These are phyloP conservation scores for Cladopsammia gracilis DNA, from an alignment of 64 coral and sea anemone genomes.

Conservation along the genomic window DNA sequence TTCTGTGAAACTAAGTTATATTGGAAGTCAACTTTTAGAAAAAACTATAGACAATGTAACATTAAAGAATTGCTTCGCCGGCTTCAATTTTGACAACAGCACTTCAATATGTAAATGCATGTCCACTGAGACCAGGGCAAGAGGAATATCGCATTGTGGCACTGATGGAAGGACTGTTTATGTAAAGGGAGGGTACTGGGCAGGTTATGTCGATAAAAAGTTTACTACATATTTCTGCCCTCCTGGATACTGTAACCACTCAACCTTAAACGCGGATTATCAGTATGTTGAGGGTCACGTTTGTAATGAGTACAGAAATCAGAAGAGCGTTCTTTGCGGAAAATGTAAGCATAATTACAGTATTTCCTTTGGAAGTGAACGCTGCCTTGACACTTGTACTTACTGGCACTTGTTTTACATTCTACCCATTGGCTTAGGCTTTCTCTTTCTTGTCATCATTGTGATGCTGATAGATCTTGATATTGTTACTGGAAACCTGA, in stretches of 20 bases:
- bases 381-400: conserved; percentile 39
- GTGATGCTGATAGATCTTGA: conserved; percentile 71
- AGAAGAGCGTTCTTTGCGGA: conserved; percentile 68
- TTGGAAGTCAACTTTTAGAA: conserved; percentile 1
- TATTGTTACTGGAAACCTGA: conserved; percentile 79
- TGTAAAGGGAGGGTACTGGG: conserved; percentile 86
- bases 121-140: neutral
- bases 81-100: conserved; percentile 26
- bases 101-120: conserved; percentile 39
- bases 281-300: conserved; percentile 47
- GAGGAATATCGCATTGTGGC: conserved; percentile 64
- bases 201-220: conserved; percentile 48
- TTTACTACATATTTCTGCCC: conserved; percentile 79
- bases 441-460: conserved; percentile 29
- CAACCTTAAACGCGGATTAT: conserved; percentile 1
- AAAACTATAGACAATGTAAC: neutral
- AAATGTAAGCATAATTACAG: conserved; percentile 46
- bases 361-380: conserved; percentile 67
- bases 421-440: neutral
- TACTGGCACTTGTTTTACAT: conserved; percentile 10
- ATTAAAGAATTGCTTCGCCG: conserved; percentile 56
- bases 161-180: conserved; percentile 41
- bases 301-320: conserved; percentile 51
- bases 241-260: conserved; percentile 57
- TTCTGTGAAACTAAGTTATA: neutral